Evolutionary conservation across 1,140 invertebrate species (phyloP), one percentile per base, ranked within the genome.

Genomic region (Doryteuthis pealeii): DNA sequence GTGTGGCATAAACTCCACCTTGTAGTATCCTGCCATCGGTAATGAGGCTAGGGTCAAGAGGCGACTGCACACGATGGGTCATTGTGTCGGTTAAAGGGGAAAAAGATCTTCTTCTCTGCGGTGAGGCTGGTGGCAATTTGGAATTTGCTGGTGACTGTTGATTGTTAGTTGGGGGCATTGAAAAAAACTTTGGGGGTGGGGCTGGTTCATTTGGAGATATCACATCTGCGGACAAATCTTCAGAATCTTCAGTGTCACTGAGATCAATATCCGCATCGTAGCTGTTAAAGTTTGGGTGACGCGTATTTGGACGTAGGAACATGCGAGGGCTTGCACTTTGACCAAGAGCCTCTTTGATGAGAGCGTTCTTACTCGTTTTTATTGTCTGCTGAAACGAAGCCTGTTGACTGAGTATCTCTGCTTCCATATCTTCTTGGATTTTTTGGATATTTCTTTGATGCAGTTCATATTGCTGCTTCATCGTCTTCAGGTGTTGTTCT

Each of bases 1-100:
- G 82, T 67, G 76, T 83, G 71, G 81, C 82, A 62, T 82, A 83
- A 5, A 83, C 82, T 18, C 82, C 82, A 67, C 78, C 82, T 33
- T 79, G 71, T 6, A 82, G 74, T 35, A 71, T 72, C 40, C 74
- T 77, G 30, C 76, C 76, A 43, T 74, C 12, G 2, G 49, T 62
- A 62, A 30, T 30, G 6, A 30, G 22, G 3, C 15, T 15, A 30
- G 58, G 5, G 15, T n/a, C 22, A n/a, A n/a, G 3, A 30, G 58
- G 58, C 5, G 15, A 26, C 3, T 30, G 4, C 28, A 30, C 4
- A 62, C 15, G 22, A n/a, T 26, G 22, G 12, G 49, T 14, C 49
- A n/a, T 12, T 54, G 49, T 54, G n/a, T n/a, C 12, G 15, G 58
- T 62, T 5, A 62, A 15, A 62, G 4, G 4, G 5, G 58, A 62